Evolutionary conservation across 1,140 invertebrate species (phyloP).

Genomic region (Anagrus nilaparvatae): DNA sequence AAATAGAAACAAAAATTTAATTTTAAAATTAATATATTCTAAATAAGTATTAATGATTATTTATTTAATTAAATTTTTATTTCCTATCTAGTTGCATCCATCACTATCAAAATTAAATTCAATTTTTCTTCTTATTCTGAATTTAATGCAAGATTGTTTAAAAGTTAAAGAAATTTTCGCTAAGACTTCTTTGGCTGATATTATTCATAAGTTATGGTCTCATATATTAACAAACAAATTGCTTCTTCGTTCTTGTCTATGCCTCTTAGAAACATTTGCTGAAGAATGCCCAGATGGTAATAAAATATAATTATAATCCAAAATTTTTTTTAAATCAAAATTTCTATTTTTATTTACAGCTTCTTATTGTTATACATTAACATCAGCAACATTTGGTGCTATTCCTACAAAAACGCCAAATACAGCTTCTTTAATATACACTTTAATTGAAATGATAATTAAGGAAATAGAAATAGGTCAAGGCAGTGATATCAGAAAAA

Average conservation of each 20-base stretch:
- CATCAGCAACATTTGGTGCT: slow-evolving; percentile 39
- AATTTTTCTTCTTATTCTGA: slow-evolving; percentile 39
- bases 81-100: slow-evolving; percentile 32
- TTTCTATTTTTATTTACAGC: slow-evolving; percentile 28
- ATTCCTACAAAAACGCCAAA: slow-evolving; percentile 42
- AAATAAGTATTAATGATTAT: no score
- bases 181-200: slow-evolving; percentile 38
- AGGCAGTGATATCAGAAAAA: slow-evolving; percentile 32
- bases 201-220: slow-evolving; percentile 45
- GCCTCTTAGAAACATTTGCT: slow-evolving; percentile 43
- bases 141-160: slow-evolving; percentile 37
- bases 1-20: no score
- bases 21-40: no score
- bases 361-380: slow-evolving; percentile 40
- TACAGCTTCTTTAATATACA: slow-evolving; percentile 41
- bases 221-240: slow-evolving; percentile 39
- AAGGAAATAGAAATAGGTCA: slow-evolving; percentile 42
- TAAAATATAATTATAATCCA: no score
- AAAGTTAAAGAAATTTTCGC: slow-evolving; percentile 33
- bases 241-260: slow-evolving; percentile 33
- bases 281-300: slow-evolving; percentile 39
- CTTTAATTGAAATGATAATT: slow-evolving; percentile 33
- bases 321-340: slow-evolving; percentile 4
- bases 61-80: slow-evolving; percentile 3
- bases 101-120: slow-evolving; percentile 36